A percentile compares a stretch with the other conserved stretches of the same genome.
These are phyloP conservation scores for Oryzaephilus surinamensis DNA, from an alignment of 1,140 invertebrate genomes.

Conservation along the genomic window DNA sequence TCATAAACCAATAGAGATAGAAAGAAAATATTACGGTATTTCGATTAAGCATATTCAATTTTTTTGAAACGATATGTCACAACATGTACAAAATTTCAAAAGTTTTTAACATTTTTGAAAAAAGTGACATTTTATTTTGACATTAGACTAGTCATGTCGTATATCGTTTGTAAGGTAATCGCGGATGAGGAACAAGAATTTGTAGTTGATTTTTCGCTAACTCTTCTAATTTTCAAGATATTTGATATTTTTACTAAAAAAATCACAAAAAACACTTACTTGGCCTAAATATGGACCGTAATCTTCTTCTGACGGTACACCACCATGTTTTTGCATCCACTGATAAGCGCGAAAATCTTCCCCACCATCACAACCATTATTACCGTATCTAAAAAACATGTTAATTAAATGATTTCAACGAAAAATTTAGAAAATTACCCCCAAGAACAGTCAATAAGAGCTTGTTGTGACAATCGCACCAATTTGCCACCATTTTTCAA, in stretches of 20 bases:
- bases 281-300: conserved; percentile 86
- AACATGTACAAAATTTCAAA: too few species aligned
- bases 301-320: conserved; percentile 77
- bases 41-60: too few species aligned
- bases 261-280: conserved; percentile 41
- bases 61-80: too few species aligned
- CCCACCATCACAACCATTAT: conserved; percentile 95
- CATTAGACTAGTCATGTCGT: too few species aligned
- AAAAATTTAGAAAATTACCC: conserved; percentile 39
- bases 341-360: conserved; percentile 86
- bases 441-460: conserved; percentile 95
- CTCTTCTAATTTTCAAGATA: too few species aligned
- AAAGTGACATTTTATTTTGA: too few species aligned
- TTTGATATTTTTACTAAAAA: neutral
- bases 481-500: conserved; percentile 70
- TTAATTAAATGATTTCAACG: conserved; percentile 1
- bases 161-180: too few species aligned
- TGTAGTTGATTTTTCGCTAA: too few species aligned
- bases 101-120: too few species aligned
- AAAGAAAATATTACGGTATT: too few species aligned
- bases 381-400: conserved; percentile 51
- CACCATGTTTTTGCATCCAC: conserved; percentile 86
- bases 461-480: conserved; percentile 77
- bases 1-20: too few species aligned
- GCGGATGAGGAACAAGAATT: too few species aligned